Conservation (phyloP, 2,888 invertebrate species). For the Diogma glabrata region DNA sequence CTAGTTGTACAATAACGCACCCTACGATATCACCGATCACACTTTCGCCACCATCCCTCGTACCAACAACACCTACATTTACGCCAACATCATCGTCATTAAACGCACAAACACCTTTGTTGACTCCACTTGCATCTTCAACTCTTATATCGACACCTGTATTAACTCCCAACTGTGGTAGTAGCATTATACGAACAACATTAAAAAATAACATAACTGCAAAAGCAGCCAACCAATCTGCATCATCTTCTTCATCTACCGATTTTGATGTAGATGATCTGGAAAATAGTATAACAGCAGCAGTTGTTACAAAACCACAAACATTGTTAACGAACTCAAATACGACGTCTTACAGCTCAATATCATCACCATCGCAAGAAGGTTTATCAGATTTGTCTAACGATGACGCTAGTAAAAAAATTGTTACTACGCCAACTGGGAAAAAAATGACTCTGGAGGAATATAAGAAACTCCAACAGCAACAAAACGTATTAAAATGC, state of each 20-base stretch:
- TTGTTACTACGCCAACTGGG: slow-evolving; percentile 37
- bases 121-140: neutral
- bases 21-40: no score
- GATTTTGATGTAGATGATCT: slow-evolving; percentile 39
- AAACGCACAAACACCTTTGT: no score
- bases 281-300: slow-evolving; percentile 43
- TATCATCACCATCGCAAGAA: slow-evolving; percentile 30
- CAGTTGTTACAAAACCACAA: slow-evolving; percentile 32
- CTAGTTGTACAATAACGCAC: no score
- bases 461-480: slow-evolving; percentile 30
- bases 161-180: neutral
- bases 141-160: slow-evolving; percentile 12
- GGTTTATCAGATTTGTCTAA: slow-evolving; percentile 15
- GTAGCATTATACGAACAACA: neutral
- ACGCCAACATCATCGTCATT: neutral
- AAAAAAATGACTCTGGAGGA: slow-evolving; percentile 40
- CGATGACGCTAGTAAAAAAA: slow-evolving; percentile 34
- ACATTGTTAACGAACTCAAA: slow-evolving; percentile 6
- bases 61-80: slow-evolving; percentile 2
- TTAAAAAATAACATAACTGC: neutral
- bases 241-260: neutral
- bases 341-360: neutral
- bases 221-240: neutral
- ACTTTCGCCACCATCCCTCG: no score
- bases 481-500: neutral